These are phyloP conservation scores for Hylomyscus alleni DNA, from an alignment of 2,797 vertebrate species.

Conservation along the genomic window DNA sequence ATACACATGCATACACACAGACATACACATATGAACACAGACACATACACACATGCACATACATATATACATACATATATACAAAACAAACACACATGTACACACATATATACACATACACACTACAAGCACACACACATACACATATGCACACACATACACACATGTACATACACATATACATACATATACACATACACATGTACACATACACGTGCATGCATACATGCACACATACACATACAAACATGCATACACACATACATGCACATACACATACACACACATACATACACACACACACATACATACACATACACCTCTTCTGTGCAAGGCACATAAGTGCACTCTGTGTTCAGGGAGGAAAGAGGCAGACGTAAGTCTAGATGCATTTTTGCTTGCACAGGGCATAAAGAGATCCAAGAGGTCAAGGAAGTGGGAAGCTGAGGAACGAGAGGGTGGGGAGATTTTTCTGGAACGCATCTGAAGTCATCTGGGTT, in stretches of 20 bases:
- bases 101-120: too few relatives aligned
- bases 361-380: slow-evolving; percentile 9
- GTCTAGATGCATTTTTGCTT: background rate
- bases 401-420: background rate
- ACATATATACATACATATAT: accelerated
- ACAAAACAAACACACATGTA: accelerated
- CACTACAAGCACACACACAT: too few relatives aligned
- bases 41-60: accelerated
- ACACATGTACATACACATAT: accelerated
- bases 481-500: background rate
- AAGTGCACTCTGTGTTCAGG: background rate
- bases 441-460: background rate
- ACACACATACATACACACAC: too few relatives aligned
- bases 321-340: background rate
- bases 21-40: accelerated
- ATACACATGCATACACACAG: too few relatives aligned
- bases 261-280: too few relatives aligned
- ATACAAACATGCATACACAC: too few relatives aligned
- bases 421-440: background rate
- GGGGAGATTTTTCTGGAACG: background rate
- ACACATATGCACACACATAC: too few relatives aligned
- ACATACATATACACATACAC: too few relatives aligned
- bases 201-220: too few relatives aligned
- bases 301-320: background rate
- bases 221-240: too few relatives aligned